Evolutionary conservation across 2,797 vertebrate species (phyloP).

Genomic region (Toxotes lorentzi): DNA sequence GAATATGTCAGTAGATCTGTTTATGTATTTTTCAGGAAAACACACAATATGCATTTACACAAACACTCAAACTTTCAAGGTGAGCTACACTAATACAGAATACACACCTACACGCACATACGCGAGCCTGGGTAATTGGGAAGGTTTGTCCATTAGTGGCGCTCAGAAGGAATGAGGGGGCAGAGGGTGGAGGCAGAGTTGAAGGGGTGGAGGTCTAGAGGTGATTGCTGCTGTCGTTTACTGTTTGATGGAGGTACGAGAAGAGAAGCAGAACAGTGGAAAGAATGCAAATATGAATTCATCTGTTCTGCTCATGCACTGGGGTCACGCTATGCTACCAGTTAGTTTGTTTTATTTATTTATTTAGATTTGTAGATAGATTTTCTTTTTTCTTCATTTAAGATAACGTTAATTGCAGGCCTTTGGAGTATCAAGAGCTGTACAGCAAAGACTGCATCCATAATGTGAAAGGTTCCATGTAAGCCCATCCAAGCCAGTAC

Average conservation of each 20-base stretch:
- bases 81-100: constrained; percentile 6
- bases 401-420: constrained; percentile 5
- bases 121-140: constrained; percentile 34
- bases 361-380: constrained; percentile 8
- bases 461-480: constrained; percentile 3
- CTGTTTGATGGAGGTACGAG: constrained; percentile 40
- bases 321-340: constrained; percentile 4
- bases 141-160: constrained; percentile 50
- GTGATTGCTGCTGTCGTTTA: constrained; percentile 45
- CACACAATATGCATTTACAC: neutral
- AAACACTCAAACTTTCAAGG: constrained; percentile 22
- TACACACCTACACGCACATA: neutral
- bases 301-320: constrained; percentile 21
- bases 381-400: constrained; percentile 12
- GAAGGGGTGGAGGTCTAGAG: constrained; percentile 36
- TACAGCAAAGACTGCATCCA: neutral
- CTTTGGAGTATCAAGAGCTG: neutral
- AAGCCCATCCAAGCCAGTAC: neutral
- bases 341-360: neutral
- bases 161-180: constrained; percentile 42
- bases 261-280: constrained; percentile 2
- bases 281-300: constrained; percentile 23
- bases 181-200: constrained; percentile 19
- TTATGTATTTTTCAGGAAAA: neutral
- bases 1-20: neutral